Evolutionary conservation across 2,113 vertebrate species (phyloP).

Genomic region (Oryzias javanicus): DNA sequence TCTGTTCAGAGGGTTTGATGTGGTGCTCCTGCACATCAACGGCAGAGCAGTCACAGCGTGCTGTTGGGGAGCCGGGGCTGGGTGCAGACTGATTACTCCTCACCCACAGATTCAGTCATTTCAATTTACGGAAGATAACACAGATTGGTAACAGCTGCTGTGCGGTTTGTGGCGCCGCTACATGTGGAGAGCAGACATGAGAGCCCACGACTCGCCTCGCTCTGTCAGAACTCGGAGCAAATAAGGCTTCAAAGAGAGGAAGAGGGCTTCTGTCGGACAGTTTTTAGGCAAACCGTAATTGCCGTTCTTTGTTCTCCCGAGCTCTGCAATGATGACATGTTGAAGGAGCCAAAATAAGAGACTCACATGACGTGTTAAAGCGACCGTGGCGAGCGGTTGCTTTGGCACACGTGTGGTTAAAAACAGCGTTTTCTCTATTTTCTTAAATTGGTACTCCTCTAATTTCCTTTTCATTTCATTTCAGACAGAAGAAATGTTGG

Average conservation of each 20-base stretch:
- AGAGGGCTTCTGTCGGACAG: conserved; percentile 28
- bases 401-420: not conserved
- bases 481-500: conserved; percentile 10
- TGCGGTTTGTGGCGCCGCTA: conserved; percentile 15
- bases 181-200: conserved; percentile 35
- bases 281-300: conserved; percentile 34
- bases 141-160: conserved; percentile 38
- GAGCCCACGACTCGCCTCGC: conserved; percentile 22
- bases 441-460: not conserved
- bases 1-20: conserved; percentile 38
- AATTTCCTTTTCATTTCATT: conserved; percentile 8
- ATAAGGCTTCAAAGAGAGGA: conserved; percentile 20
- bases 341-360: conserved; percentile 22
- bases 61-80: conserved; percentile 36
- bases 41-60: conserved; percentile 50
- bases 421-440: conserved; percentile 2
- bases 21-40: conserved; percentile 46
- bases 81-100: conserved; percentile 35
- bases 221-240: conserved; percentile 35
- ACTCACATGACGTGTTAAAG: conserved; percentile 15
- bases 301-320: conserved; percentile 16
- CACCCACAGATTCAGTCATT: conserved; percentile 40
- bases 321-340: conserved; percentile 13
- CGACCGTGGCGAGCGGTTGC: conserved; percentile 5
- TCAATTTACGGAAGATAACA: conserved; percentile 37